These are phyloP conservation scores for Bilobella aurantiaca DNA, from an alignment of 1,140 invertebrate species.

Conservation along the genomic window DNA sequence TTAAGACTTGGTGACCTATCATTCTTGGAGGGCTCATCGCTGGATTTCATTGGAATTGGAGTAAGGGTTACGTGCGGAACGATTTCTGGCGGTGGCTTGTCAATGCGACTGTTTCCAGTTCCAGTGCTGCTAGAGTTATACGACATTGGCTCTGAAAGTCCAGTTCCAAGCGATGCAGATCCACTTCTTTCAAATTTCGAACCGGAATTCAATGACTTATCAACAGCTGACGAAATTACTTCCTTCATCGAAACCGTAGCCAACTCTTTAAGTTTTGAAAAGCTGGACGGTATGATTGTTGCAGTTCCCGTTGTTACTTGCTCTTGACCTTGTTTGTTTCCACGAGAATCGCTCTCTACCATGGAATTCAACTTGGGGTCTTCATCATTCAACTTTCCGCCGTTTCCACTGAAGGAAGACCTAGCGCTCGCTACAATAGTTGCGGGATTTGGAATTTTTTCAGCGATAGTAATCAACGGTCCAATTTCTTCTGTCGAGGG, in stretches of 20 bases:
- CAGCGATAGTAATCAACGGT: too few species aligned
- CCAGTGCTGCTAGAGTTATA: neutral
- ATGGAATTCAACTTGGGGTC: neutral
- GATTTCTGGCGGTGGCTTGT: constrained; percentile 33
- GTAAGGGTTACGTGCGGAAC: constrained; percentile 34
- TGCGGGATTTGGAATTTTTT: too few species aligned
- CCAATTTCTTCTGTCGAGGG: neutral
- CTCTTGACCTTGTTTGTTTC: neutral
- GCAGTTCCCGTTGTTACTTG: neutral
- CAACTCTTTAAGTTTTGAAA: constrained; percentile 15
- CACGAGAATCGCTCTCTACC: neutral
- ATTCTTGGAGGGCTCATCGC: neutral
- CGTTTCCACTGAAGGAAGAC: neutral
- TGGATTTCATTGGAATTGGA: constrained; percentile 24
- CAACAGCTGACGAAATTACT: constrained; percentile 25
- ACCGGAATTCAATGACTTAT: constrained; percentile 20
- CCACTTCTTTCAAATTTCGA: constrained; percentile 23
- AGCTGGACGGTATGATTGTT: neutral
- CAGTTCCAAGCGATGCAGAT: neutral
- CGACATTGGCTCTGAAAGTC: constrained; percentile 9
- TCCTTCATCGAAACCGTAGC: constrained; percentile 29
- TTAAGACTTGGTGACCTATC: constrained; percentile 11
- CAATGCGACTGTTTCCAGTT: constrained; percentile 6
- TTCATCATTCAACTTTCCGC: neutral
- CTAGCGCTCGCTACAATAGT: neutral